Evolutionary conservation across 2,888 invertebrate genomes (phyloP).

Genomic region (Pandemis corylana): DNA sequence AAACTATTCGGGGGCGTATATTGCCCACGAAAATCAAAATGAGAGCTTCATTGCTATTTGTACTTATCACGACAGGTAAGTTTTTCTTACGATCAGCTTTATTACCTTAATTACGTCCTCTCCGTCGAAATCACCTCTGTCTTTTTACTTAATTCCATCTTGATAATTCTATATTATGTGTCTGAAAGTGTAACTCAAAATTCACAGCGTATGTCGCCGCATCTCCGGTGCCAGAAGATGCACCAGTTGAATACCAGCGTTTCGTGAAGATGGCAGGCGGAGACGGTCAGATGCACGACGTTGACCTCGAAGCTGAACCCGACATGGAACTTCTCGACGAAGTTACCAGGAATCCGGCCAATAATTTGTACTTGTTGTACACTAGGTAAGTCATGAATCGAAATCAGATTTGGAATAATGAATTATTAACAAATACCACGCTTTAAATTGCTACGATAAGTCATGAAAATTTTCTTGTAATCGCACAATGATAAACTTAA

Average conservation of each 20-base stretch:
- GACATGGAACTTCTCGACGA: conserved; percentile 54
- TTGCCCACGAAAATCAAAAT: background rate
- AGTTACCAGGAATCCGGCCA: conserved; percentile 56
- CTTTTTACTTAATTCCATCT: no score
- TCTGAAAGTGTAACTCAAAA: background rate
- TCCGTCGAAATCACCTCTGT: no score
- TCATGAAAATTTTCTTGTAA: no score
- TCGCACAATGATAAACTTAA: no score
- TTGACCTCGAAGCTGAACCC: conserved; percentile 59
- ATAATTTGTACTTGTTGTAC: conserved; percentile 56
- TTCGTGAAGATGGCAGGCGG: conserved; percentile 57
- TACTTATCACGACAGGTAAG: conserved; percentile 24
- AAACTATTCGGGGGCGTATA: background rate
- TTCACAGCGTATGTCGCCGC: conserved; percentile 26
- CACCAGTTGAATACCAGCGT: conserved; percentile 49
- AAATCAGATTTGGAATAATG: no score
- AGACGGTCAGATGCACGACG: conserved; percentile 53
- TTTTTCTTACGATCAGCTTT: background rate
- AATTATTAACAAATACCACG: no score
- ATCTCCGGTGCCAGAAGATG: conserved; percentile 3
- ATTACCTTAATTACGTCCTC: background rate
- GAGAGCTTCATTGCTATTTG: conserved; percentile 21
- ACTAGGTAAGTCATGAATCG: conserved; percentile 48
- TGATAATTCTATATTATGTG: no score
- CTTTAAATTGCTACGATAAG: no score